Percentiles rank a stretch among this genome's conserved stretches.
phyloP scores from a whole-genome alignment of 2,888 invertebrate species.

The Drosophila acutilabella region DNA sequence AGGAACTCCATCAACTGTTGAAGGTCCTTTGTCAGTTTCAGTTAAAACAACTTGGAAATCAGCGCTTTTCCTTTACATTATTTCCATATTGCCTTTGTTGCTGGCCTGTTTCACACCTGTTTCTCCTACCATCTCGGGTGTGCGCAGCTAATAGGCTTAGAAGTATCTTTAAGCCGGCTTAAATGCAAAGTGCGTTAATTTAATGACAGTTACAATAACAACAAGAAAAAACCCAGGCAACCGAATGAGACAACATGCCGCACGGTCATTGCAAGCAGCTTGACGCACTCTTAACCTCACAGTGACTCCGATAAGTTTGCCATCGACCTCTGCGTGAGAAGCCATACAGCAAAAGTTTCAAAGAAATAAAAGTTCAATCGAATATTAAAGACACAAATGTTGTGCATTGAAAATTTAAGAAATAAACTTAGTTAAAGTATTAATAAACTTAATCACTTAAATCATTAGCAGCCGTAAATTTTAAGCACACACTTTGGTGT shows the following conservation, averaged over 20 bases:
- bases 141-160: constrained; percentile 63
- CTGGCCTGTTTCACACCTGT: constrained; percentile 32
- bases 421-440: too few relatives aligned
- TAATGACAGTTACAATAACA: constrained; percentile 54
- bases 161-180: constrained; percentile 52
- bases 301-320: constrained; percentile 21
- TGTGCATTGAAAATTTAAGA: too few relatives aligned
- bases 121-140: constrained; percentile 1
- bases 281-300: constrained; percentile 11
- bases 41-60: constrained; percentile 25
- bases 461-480: too few relatives aligned
- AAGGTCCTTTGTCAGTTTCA: constrained; percentile 13
- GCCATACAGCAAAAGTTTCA: not conserved
- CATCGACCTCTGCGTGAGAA: constrained; percentile 15
- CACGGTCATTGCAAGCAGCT: constrained; percentile 10
- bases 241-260: not conserved
- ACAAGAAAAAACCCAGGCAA: constrained; percentile 22
- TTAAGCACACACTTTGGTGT: not conserved
- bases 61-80: constrained; percentile 3
- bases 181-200: constrained; percentile 71
- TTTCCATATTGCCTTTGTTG: constrained; percentile 9
- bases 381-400: too few relatives aligned
- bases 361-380: not conserved
- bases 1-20: constrained; percentile 11
- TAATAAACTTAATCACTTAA: too few relatives aligned